Percentiles rank a stretch among this genome's conserved stretches.
phyloP scores from a whole-genome alignment of 64 coral and sea anemone genomes.

The Pachyseris speciosa region DNA sequence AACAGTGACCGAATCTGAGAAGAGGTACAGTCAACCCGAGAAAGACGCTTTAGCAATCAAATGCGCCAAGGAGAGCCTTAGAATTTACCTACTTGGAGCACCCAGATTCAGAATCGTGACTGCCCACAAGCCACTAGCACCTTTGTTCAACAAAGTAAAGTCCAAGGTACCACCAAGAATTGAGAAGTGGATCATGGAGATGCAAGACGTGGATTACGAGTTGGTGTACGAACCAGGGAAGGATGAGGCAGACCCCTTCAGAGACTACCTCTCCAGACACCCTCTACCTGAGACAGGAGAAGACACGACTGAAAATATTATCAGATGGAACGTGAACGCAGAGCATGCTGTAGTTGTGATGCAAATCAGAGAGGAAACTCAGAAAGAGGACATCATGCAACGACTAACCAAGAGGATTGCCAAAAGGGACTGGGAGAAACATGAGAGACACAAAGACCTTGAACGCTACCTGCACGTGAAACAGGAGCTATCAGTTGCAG shows the following conservation, averaged over 20 bases:
- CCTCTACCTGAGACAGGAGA: constrained; percentile 47
- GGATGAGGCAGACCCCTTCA: constrained; percentile 61
- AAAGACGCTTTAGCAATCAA: constrained; percentile 69
- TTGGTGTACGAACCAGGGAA: constrained; percentile 54
- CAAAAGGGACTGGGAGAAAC: too few relatives aligned
- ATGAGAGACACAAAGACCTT: too few relatives aligned
- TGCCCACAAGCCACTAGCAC: too few relatives aligned
- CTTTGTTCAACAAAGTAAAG: too few relatives aligned
- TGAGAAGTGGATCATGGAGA: too few relatives aligned
- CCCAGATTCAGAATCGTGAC: too few relatives aligned
- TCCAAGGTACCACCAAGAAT: too few relatives aligned
- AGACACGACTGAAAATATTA: constrained; percentile 41
- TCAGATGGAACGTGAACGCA: constrained; percentile 23
- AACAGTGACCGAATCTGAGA: constrained; percentile 70
- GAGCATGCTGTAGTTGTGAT: constrained; percentile 32
- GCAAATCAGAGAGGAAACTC: too few relatives aligned
- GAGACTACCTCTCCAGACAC: constrained; percentile 69
- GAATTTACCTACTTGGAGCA: constrained; percentile 69
- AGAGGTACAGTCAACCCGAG: constrained; percentile 71
- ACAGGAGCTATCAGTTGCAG: constrained; percentile 53
- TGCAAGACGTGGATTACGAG: constrained; percentile 42
- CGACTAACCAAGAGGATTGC: too few relatives aligned
- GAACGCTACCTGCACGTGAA: constrained; percentile 64
- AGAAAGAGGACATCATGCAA: too few relatives aligned
- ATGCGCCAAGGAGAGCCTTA: constrained; percentile 71